These are phyloP conservation scores for Drosophila aldrichi DNA, from an alignment of 2,888 invertebrate species.

Conservation along the genomic window DNA sequence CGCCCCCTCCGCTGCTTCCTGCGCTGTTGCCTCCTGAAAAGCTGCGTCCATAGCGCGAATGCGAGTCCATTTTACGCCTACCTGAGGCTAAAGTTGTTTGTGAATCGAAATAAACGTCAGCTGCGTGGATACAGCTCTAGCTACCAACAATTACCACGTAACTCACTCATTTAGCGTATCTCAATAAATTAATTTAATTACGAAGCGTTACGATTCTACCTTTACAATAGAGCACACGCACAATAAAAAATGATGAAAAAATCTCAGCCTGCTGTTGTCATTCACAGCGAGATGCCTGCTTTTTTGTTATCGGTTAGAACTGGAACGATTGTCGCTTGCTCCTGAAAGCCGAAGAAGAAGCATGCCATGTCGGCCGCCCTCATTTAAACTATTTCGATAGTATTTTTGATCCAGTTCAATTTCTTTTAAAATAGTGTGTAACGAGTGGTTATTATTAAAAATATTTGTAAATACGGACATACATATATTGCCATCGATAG, in stretches of 20 bases:
- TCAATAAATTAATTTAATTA: background rate
- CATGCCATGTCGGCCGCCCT: background rate
- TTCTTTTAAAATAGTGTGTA: background rate
- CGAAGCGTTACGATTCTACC: background rate
- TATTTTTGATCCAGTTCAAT: background rate
- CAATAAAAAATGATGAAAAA: conserved; percentile 38
- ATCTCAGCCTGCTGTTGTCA: conserved; percentile 39
- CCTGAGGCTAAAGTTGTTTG: conserved; percentile 51
- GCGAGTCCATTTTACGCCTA: conserved; percentile 72
- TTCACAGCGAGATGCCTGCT: conserved; percentile 39
- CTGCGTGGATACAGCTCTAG: conserved; percentile 9
- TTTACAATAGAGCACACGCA: conserved; percentile 27
- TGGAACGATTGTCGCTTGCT: background rate
- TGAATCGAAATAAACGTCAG: conserved; percentile 26
- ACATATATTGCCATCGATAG: too few relatives aligned
- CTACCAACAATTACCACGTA: conserved; percentile 28
- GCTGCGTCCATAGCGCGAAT: conserved; percentile 75
- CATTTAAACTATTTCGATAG: background rate
- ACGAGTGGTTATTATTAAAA: background rate
- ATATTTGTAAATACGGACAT: background rate
- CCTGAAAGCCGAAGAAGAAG: background rate
- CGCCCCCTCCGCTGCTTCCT: conserved; percentile 6
- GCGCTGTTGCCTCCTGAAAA: conserved; percentile 62
- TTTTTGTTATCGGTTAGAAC: conserved; percentile 34
- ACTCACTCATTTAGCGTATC: conserved; percentile 43